Evolutionary conservation across 2,888 invertebrate genomes (phyloP).

Genomic region (Cataglyphis cursor): DNA sequence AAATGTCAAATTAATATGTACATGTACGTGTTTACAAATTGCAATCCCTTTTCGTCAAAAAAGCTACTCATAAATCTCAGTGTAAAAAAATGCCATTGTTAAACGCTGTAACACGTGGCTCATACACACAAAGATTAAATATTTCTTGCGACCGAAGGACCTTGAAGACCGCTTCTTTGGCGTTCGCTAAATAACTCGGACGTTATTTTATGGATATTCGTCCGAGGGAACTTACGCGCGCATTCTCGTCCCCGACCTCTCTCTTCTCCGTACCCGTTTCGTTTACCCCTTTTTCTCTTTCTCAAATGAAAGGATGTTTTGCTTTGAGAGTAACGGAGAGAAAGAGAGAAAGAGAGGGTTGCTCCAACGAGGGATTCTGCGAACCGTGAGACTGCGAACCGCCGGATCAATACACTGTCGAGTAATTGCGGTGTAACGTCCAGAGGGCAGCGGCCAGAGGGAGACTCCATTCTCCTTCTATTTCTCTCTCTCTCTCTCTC

Average conservation of each 20-base stretch:
- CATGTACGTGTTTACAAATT: slow-evolving; percentile 4
- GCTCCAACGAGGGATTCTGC: slow-evolving; percentile 74
- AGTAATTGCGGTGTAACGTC: slow-evolving; percentile 77
- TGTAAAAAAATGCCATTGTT: slow-evolving; percentile 15
- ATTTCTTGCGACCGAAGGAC: slow-evolving; percentile 50
- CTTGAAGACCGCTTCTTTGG: slow-evolving; percentile 55
- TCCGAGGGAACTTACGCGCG: slow-evolving; percentile 43
- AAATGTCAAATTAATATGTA: slow-evolving; percentile 4
- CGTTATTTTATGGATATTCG: slow-evolving; percentile 54
- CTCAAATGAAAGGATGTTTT: slow-evolving; percentile 68
- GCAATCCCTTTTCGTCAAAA: not conserved
- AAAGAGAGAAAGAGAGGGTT: slow-evolving; percentile 53
- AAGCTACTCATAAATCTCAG: slow-evolving; percentile 24
- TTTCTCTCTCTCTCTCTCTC: slow-evolving; percentile 9
- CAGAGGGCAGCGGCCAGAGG: slow-evolving; percentile 70
- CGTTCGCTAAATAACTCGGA: slow-evolving; percentile 47
- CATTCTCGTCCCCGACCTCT: slow-evolving; percentile 40
- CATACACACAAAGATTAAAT: slow-evolving; percentile 18
- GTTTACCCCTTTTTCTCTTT: slow-evolving; percentile 62
- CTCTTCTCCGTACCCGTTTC: slow-evolving; percentile 49
- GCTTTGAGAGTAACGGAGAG: slow-evolving; percentile 42
- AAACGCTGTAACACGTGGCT: slow-evolving; percentile 25
- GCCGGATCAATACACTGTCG: slow-evolving; percentile 77
- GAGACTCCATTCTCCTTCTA: slow-evolving; percentile 43
- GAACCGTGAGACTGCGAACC: slow-evolving; percentile 75